These are phyloP conservation scores for Odocoileus hemionus DNA, from an alignment of 2,113 vertebrate species.

Conservation along the genomic window DNA sequence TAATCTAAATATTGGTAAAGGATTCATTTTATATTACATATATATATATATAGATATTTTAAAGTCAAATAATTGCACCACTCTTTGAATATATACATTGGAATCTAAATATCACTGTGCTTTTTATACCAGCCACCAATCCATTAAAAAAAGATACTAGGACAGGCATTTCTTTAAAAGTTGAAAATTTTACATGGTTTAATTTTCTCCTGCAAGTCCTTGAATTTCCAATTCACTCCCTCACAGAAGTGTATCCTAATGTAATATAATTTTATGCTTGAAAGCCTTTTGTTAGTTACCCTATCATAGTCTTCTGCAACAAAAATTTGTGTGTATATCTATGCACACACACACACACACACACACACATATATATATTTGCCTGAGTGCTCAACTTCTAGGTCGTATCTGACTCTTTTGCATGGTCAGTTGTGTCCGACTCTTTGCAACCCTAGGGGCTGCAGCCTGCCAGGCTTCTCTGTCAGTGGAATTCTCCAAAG, in stretches of 20 bases:
- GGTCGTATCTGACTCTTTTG: rapidly evolving
- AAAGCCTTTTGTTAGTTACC: not conserved
- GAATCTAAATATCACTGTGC: not conserved
- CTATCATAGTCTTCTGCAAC: not conserved
- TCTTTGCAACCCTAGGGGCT: not conserved
- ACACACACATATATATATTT: not conserved
- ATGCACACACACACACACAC: no score
- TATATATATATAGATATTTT: not conserved
- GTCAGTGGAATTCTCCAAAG: not conserved
- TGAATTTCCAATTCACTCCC: not conserved
- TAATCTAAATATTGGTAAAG: not conserved
- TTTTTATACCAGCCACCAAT: not conserved
- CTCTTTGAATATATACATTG: not conserved
- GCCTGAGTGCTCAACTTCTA: not conserved
- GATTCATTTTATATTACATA: not conserved
- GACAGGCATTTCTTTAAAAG: not conserved
- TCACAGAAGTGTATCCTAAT: not conserved
- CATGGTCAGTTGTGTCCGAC: rapidly evolving
- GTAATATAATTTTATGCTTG: not conserved
- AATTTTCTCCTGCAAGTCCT: not conserved
- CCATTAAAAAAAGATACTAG: not conserved
- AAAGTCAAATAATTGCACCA: not conserved
- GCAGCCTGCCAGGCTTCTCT: not conserved
- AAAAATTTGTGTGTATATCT: not conserved
- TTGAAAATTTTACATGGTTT: not conserved